phyloP scores from a whole-genome alignment of 2,113 vertebrate genomes.

The Paraplagusia blochii region DNA sequence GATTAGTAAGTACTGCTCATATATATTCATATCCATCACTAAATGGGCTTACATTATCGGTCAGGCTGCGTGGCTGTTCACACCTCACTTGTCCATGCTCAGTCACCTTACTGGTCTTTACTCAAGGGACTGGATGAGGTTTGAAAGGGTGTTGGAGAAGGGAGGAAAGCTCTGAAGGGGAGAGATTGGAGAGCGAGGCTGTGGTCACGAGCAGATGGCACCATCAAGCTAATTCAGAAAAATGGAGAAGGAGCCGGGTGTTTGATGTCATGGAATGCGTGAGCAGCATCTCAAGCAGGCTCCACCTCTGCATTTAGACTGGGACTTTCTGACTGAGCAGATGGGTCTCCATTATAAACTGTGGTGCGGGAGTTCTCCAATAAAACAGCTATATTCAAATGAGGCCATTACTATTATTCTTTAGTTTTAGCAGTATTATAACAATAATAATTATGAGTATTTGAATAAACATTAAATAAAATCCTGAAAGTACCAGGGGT shows the following conservation, averaged over 20 bases:
- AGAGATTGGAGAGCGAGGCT: slow-evolving; percentile 77
- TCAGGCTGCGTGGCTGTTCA: slow-evolving; percentile 12
- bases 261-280: slow-evolving; percentile 83
- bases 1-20: slow-evolving; percentile 78
- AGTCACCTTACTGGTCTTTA: slow-evolving; percentile 47
- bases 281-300: slow-evolving; percentile 82
- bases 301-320: slow-evolving; percentile 72
- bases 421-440: slow-evolving; percentile 25
- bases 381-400: slow-evolving; percentile 47
- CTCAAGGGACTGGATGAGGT: slow-evolving; percentile 20
- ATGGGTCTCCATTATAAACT: slow-evolving; percentile 87
- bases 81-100: slow-evolving; percentile 17
- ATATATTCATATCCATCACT: slow-evolving; percentile 24
- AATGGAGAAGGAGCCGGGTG: slow-evolving; percentile 83
- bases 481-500: too few relatives aligned
- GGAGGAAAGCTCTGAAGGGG: slow-evolving; percentile 64
- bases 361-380: slow-evolving; percentile 78
- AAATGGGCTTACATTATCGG: slow-evolving; percentile 13
- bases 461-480: too few relatives aligned
- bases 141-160: slow-evolving; percentile 37
- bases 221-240: slow-evolving; percentile 88
- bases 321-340: slow-evolving; percentile 75
- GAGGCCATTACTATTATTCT: slow-evolving; percentile 10
- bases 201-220: slow-evolving; percentile 89
- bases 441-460: too few relatives aligned